Evolutionary conservation across 2,797 vertebrate genomes (phyloP).

Genomic region (Anguilla anguilla): DNA sequence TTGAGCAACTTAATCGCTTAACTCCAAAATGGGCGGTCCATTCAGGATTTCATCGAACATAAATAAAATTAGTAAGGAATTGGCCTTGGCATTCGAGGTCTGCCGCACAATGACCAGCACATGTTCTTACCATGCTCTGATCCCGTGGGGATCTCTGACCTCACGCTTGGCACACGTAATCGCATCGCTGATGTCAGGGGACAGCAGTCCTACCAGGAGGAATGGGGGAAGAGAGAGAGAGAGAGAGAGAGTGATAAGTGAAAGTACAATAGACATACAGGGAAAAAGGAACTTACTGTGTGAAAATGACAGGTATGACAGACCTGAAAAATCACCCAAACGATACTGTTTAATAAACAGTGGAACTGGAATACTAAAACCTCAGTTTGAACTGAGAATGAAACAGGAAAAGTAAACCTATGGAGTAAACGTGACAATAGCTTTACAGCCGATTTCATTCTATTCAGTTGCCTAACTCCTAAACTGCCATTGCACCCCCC

Average conservation of each 20-base stretch:
- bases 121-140: conserved; percentile 63
- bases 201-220: conserved; percentile 51
- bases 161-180: conserved; percentile 64
- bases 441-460: no score
- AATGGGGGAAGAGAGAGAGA: background rate
- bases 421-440: no score
- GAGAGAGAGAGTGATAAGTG: background rate
- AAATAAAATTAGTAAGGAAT: no score
- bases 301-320: background rate
- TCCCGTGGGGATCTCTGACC: conserved; percentile 55
- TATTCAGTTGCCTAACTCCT: no score
- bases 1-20: no score
- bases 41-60: no score
- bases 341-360: background rate
- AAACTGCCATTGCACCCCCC: no score
- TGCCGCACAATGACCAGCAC: background rate
- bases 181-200: conserved; percentile 37
- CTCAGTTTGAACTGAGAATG: background rate
- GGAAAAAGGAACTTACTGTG: background rate
- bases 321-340: background rate
- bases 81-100: no score
- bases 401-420: no score
- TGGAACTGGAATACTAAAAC: background rate
- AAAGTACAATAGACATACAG: no score
- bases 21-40: no score